phyloP scores from a whole-genome alignment of 1,140 invertebrate species.

The Drosophila parabipectinata region DNA sequence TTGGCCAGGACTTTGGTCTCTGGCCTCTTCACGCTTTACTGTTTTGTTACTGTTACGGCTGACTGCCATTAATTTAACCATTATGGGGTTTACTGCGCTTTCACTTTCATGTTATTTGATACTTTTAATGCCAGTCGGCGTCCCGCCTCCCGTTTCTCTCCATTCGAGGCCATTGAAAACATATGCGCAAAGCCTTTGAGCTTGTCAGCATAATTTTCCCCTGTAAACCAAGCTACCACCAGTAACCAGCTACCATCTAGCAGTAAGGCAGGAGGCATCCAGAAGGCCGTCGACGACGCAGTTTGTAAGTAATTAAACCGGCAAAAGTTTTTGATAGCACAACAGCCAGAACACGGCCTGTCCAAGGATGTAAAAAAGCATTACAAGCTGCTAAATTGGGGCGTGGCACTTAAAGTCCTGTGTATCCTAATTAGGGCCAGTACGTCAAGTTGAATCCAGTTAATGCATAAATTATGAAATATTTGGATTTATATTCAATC shows the following conservation, averaged over 20 bases:
- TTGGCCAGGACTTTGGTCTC: conserved; percentile 10
- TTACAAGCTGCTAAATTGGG: conserved; percentile 60
- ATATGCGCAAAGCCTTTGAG: conserved; percentile 74
- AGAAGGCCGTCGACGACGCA: conserved; percentile 11
- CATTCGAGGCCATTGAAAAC: conserved; percentile 64
- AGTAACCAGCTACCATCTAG: conserved; percentile 12
- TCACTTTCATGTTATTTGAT: conserved; percentile 79
- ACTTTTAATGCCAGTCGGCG: conserved; percentile 53
- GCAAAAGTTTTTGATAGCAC: conserved; percentile 76
- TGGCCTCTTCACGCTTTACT: not conserved
- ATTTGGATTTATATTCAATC: conserved; percentile 36
- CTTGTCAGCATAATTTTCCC: conserved; percentile 54
- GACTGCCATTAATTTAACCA: conserved; percentile 73
- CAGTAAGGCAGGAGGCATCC: not conserved
- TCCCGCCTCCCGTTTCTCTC: not conserved
- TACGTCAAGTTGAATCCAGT: conserved; percentile 14
- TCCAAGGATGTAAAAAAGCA: conserved; percentile 17
- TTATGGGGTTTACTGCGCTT: conserved; percentile 75
- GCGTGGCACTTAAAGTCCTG: conserved; percentile 24
- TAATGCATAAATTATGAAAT: conserved; percentile 53
- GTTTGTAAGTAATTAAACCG: conserved; percentile 71
- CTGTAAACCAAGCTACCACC: conserved; percentile 3
- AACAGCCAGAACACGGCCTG: conserved; percentile 26
- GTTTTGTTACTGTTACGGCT: conserved; percentile 26
- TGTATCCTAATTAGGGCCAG: conserved; percentile 35